phyloP scores from a whole-genome alignment of 2,888 invertebrate genomes.

The Lissonota sp. region DNA sequence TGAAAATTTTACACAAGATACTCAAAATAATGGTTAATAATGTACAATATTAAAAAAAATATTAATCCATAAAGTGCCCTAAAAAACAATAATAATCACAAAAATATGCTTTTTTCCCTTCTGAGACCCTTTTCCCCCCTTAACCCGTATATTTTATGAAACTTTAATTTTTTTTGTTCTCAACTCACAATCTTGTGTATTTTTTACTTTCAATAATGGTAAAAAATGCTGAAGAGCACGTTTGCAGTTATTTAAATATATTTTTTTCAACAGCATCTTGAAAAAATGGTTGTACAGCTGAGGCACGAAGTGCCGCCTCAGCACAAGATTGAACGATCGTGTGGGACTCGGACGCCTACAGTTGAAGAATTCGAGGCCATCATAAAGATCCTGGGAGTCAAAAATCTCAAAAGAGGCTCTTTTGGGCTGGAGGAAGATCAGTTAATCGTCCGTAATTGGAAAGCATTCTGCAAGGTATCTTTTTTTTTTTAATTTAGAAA shows the following conservation, averaged over 20 bases:
- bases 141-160: background rate
- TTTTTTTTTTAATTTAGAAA: constrained; percentile 4
- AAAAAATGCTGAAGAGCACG: background rate
- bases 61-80: too few relatives aligned
- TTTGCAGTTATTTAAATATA: background rate
- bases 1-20: too few relatives aligned
- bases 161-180: background rate
- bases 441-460: constrained; percentile 73
- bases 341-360: constrained; percentile 70
- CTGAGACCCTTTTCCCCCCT: too few relatives aligned
- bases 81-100: too few relatives aligned
- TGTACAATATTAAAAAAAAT: too few relatives aligned
- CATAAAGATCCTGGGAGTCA: constrained; percentile 33
- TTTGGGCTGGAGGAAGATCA: constrained; percentile 70
- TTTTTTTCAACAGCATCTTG: constrained; percentile 64
- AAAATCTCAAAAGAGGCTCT: constrained; percentile 66
- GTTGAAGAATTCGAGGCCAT: constrained; percentile 65
- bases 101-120: too few relatives aligned
- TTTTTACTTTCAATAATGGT: background rate
- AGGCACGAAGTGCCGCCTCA: constrained; percentile 70
- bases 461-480: constrained; percentile 73
- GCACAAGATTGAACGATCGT: constrained; percentile 70
- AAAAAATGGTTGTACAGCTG: constrained; percentile 61
- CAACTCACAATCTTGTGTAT: background rate
- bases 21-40: too few relatives aligned